These are phyloP conservation scores for Brachypterus glaber DNA, from an alignment of 2,888 invertebrate genomes.

Conservation along the genomic window DNA sequence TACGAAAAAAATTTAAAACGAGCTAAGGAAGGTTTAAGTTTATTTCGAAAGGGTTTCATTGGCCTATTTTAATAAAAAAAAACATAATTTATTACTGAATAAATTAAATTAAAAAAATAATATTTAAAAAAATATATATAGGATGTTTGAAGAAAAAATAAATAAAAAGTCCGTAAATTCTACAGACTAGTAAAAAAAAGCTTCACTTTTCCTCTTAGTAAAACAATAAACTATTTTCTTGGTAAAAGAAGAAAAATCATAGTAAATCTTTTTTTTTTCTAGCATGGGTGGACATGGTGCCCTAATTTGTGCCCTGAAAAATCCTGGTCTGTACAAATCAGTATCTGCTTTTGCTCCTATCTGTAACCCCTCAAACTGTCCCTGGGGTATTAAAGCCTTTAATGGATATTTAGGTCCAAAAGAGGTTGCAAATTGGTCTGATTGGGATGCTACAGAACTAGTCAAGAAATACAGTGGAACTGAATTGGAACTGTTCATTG, in stretches of 20 bases:
- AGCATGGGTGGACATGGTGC: slow-evolving; percentile 99
- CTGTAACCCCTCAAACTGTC: slow-evolving; percentile 72
- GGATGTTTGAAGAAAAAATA: too few relatives aligned
- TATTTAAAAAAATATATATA: too few relatives aligned
- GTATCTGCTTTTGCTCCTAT: slow-evolving; percentile 96
- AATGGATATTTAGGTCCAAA: slow-evolving; percentile 66
- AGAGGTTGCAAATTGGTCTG: slow-evolving; percentile 56
- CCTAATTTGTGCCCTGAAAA: slow-evolving; percentile 77
- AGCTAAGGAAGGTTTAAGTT: too few relatives aligned
- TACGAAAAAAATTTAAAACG: too few relatives aligned
- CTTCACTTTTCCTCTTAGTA: too few relatives aligned
- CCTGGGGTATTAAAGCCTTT: slow-evolving; percentile 86
- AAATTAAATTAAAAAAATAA: too few relatives aligned
- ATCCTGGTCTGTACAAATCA: slow-evolving; percentile 76
- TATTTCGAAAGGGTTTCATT: too few relatives aligned
- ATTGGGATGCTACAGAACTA: slow-evolving; percentile 85
- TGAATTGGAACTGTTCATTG: slow-evolving; percentile 73
- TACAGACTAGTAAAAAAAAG: too few relatives aligned
- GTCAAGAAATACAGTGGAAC: slow-evolving; percentile 76
- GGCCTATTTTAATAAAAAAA: too few relatives aligned
- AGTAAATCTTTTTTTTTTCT: slow-evolving; percentile 29
- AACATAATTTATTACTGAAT: too few relatives aligned
- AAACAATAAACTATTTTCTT: too few relatives aligned
- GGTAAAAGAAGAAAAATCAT: neutral
- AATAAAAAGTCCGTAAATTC: too few relatives aligned